Conservation (phyloP, 2,888 invertebrate genomes). For the Cosmopolites sordidus region DNA sequence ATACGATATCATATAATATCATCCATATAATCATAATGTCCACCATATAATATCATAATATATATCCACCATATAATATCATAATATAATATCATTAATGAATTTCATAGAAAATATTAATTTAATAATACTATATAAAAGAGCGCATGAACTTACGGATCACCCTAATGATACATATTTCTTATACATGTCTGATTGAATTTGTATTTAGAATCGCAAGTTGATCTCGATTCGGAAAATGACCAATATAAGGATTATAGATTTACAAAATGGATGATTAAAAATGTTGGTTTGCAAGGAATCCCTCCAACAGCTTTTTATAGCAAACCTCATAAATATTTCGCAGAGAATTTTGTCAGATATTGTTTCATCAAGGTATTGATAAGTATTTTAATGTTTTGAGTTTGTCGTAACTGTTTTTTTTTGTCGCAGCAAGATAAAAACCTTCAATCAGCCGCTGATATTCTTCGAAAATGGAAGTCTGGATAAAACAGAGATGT, state of each 20-base stretch:
- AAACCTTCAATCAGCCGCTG: slow-evolving; percentile 62
- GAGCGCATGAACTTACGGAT: too few relatives aligned
- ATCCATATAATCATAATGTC: too few relatives aligned
- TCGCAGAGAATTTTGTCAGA: slow-evolving; percentile 82
- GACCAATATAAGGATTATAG: slow-evolving; percentile 80
- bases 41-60: too few relatives aligned
- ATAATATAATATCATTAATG: too few relatives aligned
- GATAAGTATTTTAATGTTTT: too few relatives aligned
- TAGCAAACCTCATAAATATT: slow-evolving; percentile 66
- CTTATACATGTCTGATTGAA: too few relatives aligned
- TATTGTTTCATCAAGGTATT: slow-evolving; percentile 95
- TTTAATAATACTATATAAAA: too few relatives aligned
- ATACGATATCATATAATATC: too few relatives aligned
- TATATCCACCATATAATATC: too few relatives aligned
- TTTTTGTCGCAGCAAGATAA: slow-evolving; percentile 68
- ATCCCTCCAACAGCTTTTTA: slow-evolving; percentile 97
- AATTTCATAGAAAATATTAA: too few relatives aligned
- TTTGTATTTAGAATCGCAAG: slow-evolving; percentile 62
- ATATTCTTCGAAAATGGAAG: slow-evolving; percentile 61
- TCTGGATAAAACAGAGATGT: slow-evolving; percentile 8
- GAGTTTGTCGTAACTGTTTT: too few relatives aligned
- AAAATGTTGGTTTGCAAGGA: slow-evolving; percentile 84
- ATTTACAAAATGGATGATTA: slow-evolving; percentile 95
- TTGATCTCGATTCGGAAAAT: slow-evolving; percentile 63
- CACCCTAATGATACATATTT: too few relatives aligned